phyloP scores from a whole-genome alignment of 2,797 vertebrate genomes.

The Acomys russatus region DNA sequence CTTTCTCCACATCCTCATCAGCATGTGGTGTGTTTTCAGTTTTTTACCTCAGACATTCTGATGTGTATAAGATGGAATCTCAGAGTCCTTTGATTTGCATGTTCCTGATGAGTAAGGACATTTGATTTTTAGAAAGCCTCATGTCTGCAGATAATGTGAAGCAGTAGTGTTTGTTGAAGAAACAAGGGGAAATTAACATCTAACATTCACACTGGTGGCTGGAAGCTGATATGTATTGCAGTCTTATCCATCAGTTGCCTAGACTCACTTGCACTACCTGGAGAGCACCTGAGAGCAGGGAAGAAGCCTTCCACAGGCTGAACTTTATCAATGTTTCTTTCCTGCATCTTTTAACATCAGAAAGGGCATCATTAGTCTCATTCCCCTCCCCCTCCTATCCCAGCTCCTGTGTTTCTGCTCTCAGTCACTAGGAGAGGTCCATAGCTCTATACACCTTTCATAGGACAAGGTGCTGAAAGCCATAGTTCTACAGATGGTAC shows the following conservation, averaged over 20 bases:
- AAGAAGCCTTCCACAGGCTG: background rate
- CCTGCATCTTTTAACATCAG: background rate
- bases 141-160: background rate
- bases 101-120: background rate
- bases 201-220: background rate
- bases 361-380: background rate
- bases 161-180: accelerated
- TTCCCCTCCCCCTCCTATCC: background rate
- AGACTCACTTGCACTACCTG: background rate
- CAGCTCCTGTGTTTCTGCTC: too few relatives aligned
- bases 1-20: too few relatives aligned
- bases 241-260: background rate
- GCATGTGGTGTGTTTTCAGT: too few relatives aligned
- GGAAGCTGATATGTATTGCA: background rate
- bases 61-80: too few relatives aligned
- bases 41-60: too few relatives aligned
- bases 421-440: background rate
- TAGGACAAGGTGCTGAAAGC: background rate
- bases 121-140: background rate
- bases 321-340: background rate
- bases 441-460: background rate
- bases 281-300: background rate
- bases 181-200: too few relatives aligned
- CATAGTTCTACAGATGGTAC: background rate
- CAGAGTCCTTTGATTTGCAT: too few relatives aligned